Base-by-base conservation (phyloP, 2,113 vertebrate species). In the Nanger granti region DNA sequence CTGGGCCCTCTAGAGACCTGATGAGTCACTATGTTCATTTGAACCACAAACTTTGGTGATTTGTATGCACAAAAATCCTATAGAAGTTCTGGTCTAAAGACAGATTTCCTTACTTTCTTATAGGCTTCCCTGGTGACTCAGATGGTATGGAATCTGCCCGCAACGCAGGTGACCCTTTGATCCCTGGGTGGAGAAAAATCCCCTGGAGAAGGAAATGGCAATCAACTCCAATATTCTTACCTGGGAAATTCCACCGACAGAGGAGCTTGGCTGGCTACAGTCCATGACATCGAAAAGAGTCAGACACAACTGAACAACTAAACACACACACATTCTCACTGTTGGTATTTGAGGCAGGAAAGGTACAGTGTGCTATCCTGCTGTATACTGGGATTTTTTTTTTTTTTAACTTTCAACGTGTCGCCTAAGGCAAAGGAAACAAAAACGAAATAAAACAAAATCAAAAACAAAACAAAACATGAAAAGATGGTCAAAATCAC, bases 231-330 rank as follows among this genome's bases (percentile, higher is more conserved):
- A 20, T 69, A 69, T 69, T 69, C 18, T 69, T 37, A 69, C 34
- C 8, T 69, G 34, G 18, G 34, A 69, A 22, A 37, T 5, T 9
- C 18, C 34, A 69, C 18, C 0, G 4, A 37, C 8, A 22, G 34
- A 37, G 8, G 4, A 37, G 18, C 34, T 8, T 69, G 66, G 18
- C 0, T 1, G 18, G 34, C 8, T 69, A 69, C 1, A 22, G 34
- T n/a, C 4, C 34, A 37, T 20, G 8, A 8, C 66, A 37, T 22
- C 4, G 2, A 4, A 69, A 64, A 34, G 66, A 69, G 34, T n/a
- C 66, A 34, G 66, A 37, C 18, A 37, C 66, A 69, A 69, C 2
- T 10, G 66, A 37, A 18, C 4, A 10, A 10, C 18, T 37, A 22
- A 69, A 37, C 34, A 69, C 66, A 37, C 18, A 22, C 66, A 69